A percentile compares a stretch with the other conserved stretches of the same genome.
Conservation (phyloP, 2,113 vertebrate genomes). For the Mionectes macconnelli region DNA sequence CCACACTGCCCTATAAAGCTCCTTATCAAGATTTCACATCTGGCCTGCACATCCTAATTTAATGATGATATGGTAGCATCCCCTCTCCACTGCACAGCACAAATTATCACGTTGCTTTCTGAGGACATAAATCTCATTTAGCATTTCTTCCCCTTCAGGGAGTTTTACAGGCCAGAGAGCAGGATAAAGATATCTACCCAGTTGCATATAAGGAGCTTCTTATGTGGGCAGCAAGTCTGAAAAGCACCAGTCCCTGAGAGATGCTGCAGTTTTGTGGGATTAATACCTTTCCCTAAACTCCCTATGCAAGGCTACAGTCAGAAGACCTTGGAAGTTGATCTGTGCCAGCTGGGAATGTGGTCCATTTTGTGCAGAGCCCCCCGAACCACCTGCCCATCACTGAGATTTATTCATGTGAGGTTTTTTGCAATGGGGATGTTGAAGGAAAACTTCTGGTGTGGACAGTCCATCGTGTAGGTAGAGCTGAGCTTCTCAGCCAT, state of each 20-base stretch:
- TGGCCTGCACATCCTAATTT: slow-evolving; percentile 58
- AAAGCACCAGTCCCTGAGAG: not conserved
- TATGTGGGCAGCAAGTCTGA: not conserved
- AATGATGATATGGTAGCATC: slow-evolving; percentile 50
- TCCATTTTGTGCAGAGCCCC: not conserved
- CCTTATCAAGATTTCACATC: slow-evolving; percentile 53
- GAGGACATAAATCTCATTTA: slow-evolving; percentile 56
- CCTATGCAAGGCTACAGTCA: not conserved
- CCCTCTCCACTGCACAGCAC: slow-evolving; percentile 24
- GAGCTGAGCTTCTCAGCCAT: not conserved
- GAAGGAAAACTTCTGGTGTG: not conserved
- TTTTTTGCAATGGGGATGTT: not conserved
- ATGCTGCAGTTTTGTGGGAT: not conserved
- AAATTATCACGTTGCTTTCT: slow-evolving; percentile 50
- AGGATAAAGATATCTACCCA: slow-evolving; percentile 24
- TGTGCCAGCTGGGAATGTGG: not conserved
- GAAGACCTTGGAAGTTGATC: not conserved
- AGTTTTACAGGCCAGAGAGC: slow-evolving; percentile 30
- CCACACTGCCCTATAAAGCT: not conserved
- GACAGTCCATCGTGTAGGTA: not conserved
- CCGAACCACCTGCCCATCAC: not conserved
- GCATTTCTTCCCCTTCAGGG: slow-evolving; percentile 24
- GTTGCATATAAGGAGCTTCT: not conserved
- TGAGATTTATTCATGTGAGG: not conserved
- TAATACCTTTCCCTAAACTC: not conserved